phyloP scores from a whole-genome alignment of 64 coral and sea anemone species.

The Montipora efflorescens region DNA sequence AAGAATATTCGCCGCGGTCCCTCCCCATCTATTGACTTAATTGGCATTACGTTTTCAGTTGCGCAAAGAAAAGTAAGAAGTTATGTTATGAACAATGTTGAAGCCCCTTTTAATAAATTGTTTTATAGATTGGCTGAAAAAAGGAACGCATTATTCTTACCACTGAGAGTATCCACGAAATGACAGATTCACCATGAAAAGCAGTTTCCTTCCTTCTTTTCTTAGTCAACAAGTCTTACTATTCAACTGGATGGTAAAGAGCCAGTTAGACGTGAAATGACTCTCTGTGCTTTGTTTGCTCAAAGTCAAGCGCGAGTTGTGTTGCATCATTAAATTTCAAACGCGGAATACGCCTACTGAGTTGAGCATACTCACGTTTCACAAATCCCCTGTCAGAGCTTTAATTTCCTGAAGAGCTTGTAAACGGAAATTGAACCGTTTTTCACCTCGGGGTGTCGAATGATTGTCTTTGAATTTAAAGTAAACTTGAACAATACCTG shows the following conservation, averaged over 20 bases:
- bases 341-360: background rate
- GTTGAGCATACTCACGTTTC: background rate
- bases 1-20: too few relatives aligned
- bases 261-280: background rate
- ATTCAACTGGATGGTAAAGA: background rate
- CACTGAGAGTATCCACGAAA: too few relatives aligned
- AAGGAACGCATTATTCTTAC: too few relatives aligned
- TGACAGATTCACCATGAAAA: too few relatives aligned
- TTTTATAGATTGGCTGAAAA: too few relatives aligned
- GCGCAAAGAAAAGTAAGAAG: too few relatives aligned
- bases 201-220: too few relatives aligned
- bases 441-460: background rate
- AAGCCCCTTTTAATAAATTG: too few relatives aligned
- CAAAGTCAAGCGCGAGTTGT: background rate
- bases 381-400: background rate
- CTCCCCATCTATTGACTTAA: too few relatives aligned
- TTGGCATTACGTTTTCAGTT: too few relatives aligned
- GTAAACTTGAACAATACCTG: background rate
- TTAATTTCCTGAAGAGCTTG: constrained; percentile 16
- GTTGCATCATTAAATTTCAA: background rate
- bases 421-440: background rate
- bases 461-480: background rate
- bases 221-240: background rate
- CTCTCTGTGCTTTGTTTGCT: background rate
- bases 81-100: too few relatives aligned